A percentile compares a stretch with the other conserved stretches of the same genome.
phyloP scores from a whole-genome alignment of 2,113 vertebrate species.

The Procavia capensis region DNA sequence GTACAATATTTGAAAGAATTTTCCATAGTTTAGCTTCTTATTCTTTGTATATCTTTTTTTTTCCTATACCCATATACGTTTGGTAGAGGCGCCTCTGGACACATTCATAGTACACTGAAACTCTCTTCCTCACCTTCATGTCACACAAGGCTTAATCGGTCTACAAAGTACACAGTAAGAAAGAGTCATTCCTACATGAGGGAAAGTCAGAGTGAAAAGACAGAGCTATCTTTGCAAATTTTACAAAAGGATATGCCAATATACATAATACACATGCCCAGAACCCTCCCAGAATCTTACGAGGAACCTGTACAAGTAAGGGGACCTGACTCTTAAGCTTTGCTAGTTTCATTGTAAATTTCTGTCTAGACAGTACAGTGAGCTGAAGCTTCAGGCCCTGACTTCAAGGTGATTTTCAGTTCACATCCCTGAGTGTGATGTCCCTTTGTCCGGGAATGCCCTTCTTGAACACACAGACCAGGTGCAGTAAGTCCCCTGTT shows the following conservation, averaged over 20 bases:
- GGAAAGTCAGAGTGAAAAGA: neutral
- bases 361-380: neutral
- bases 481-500: neutral
- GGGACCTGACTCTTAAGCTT: no score
- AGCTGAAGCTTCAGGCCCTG: neutral
- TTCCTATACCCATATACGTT: neutral
- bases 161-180: neutral
- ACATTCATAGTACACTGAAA: neutral
- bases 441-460: neutral
- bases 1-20: neutral
- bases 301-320: neutral
- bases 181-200: neutral
- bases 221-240: neutral
- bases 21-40: neutral
- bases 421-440: neutral
- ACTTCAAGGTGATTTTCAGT: neutral
- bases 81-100: neutral
- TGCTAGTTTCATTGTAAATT: neutral
- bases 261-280: no score
- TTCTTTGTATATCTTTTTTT: neutral
- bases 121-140: neutral
- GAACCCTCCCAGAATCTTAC: neutral
- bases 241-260: fast-evolving
- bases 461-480: neutral
- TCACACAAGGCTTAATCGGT: neutral